phyloP scores from a whole-genome alignment of 2,888 invertebrate species.

The Dasysyrphus albostriatus region DNA sequence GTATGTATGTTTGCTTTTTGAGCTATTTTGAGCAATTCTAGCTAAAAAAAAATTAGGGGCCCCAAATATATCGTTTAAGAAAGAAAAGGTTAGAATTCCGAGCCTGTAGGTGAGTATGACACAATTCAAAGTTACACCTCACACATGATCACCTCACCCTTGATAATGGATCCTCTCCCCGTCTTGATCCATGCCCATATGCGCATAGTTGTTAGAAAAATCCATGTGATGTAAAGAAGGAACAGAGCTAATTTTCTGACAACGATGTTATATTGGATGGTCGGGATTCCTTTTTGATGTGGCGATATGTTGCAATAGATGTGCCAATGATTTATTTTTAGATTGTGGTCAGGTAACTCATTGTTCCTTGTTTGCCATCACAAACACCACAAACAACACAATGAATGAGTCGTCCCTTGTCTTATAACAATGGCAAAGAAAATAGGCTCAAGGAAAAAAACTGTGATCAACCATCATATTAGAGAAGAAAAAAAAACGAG shows the following conservation, averaged over 20 bases:
- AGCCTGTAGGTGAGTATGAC: background rate
- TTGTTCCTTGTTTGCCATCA: conserved; percentile 60
- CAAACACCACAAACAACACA: conserved; percentile 44
- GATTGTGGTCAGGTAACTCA: conserved; percentile 72
- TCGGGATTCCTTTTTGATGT: conserved; percentile 72
- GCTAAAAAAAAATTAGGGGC: too few species aligned
- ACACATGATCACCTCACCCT: conserved; percentile 54
- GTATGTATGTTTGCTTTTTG: too few species aligned
- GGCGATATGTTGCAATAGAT: conserved; percentile 56
- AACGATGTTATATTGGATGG: conserved; percentile 49
- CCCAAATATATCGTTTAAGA: background rate
- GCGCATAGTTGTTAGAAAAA: background rate
- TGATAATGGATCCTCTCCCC: conserved; percentile 3
- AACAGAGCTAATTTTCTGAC: conserved; percentile 54
- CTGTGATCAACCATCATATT: conserved; percentile 19
- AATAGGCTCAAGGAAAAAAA: conserved; percentile 60
- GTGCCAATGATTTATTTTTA: conserved; percentile 72
- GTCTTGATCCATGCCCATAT: background rate
- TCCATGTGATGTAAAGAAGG: background rate
- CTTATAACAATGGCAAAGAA: conserved; percentile 57
- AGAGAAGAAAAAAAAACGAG: background rate
- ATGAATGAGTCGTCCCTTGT: conserved; percentile 52
- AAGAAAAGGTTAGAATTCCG: background rate
- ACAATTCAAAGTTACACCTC: conserved; percentile 49
- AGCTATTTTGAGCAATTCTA: too few species aligned